Evolutionary conservation across 2,888 invertebrate genomes (phyloP).

Genomic region (Xestia sexstrigata): DNA sequence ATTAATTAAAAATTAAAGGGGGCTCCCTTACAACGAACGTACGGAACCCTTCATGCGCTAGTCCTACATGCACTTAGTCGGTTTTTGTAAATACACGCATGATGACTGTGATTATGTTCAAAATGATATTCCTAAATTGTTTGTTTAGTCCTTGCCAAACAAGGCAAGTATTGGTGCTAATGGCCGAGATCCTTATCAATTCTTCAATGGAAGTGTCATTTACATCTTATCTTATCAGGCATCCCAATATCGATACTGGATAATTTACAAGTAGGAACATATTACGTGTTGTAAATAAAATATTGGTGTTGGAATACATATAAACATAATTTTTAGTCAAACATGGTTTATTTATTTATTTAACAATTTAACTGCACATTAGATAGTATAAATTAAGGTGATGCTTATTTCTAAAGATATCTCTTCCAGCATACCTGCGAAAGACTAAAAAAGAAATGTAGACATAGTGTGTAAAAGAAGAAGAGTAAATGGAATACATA

Average conservation of each 20-base stretch:
- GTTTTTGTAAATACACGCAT: not conserved
- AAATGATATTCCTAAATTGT: not conserved
- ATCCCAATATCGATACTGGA: conserved; percentile 39
- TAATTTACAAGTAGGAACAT: conserved; percentile 49
- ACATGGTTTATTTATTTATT: not conserved
- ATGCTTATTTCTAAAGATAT: too few relatives aligned
- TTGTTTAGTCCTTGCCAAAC: conserved; percentile 3
- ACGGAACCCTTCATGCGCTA: too few relatives aligned
- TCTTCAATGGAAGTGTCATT: conserved; percentile 45
- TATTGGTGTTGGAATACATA: not conserved
- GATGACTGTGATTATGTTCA: not conserved
- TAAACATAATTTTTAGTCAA: not conserved
- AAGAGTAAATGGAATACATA: too few relatives aligned
- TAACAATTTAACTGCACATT: too few relatives aligned
- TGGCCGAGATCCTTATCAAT: conserved; percentile 27
- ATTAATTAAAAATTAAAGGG: too few relatives aligned
- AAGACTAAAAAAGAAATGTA: too few relatives aligned
- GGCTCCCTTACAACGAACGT: too few relatives aligned
- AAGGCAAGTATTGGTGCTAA: conserved; percentile 2
- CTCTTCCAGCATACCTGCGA: too few relatives aligned
- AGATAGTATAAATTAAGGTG: too few relatives aligned
- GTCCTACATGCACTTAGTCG: too few relatives aligned
- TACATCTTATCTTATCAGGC: conserved; percentile 38
- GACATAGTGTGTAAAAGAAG: too few relatives aligned
- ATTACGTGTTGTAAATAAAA: conserved; percentile 20